Percentiles rank a stretch among this genome's conserved stretches.
Conservation (phyloP, 2,113 vertebrate species). For the Labeo catla region DNA sequence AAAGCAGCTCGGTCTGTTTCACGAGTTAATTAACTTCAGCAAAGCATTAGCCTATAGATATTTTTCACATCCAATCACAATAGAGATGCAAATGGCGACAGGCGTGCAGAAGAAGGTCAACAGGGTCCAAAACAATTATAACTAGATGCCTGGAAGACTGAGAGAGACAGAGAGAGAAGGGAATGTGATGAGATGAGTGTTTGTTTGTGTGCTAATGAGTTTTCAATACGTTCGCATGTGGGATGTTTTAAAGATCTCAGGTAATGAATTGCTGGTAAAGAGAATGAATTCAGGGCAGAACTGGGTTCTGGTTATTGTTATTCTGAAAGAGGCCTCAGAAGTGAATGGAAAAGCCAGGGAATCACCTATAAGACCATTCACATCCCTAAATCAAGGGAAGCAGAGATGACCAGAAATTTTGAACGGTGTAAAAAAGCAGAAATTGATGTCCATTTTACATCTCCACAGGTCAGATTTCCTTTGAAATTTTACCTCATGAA, state of each 20-base stretch:
- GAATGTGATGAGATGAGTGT: conserved; percentile 13
- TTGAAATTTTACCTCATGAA: not conserved
- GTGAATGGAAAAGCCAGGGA: no score
- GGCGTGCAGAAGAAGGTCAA: not conserved
- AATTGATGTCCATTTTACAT: not conserved
- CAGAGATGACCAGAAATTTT: not conserved
- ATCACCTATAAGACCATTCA: not conserved
- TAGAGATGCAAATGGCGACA: not conserved
- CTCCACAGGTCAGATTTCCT: not conserved
- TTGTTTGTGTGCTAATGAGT: not conserved
- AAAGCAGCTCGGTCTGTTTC: conserved; percentile 7
- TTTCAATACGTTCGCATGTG: conserved; percentile 6
- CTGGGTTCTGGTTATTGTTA: not conserved
- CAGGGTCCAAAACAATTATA: not conserved
- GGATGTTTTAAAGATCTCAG: not conserved
- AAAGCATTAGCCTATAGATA: not conserved
- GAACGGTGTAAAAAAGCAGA: not conserved
- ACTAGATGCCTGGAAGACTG: not conserved
- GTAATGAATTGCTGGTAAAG: conserved; percentile 13
- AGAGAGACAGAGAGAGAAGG: not conserved
- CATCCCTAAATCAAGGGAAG: not conserved
- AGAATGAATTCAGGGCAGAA: conserved; percentile 24
- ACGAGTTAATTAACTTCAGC: not conserved
- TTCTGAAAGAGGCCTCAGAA: no score
- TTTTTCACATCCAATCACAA: not conserved